Evolutionary conservation across 2,888 invertebrate species (phyloP), one percentile per base, ranked within the genome.

Genomic region (Macrosiphum euphorbiae): DNA sequence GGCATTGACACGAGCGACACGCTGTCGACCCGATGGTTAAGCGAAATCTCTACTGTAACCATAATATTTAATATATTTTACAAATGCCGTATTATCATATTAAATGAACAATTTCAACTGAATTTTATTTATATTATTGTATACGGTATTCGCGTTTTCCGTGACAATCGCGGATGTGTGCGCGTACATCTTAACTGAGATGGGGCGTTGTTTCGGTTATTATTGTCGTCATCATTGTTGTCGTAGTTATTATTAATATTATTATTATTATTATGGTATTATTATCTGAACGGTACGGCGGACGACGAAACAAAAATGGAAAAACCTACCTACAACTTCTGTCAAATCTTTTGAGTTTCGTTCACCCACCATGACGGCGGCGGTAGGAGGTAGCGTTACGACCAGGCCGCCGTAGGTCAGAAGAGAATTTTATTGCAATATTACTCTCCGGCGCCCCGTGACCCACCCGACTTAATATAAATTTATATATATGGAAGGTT

Each of bases 381-480:
- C n/a, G n/a, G 20, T 55, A 24, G 55, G 24, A 24, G 55, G 61
- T 26, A 11, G 10, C 28, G 24, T 52, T 35, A 50, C 50, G 28
- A n/a, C 44, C 44, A 8, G 8, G 47, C 84, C 41, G 28, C 35
- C 91, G 58, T 50, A 20, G 92, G 92, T 47, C 91, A 61, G 26
- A 91, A 52, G 35, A 90, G 24, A 78, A 52, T 91, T 84, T 84
- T 84, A 84, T 84, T 84, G 35, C 78, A 10, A n/a, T 92, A 47
- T 87, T 44, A 41, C 52, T 84, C 90, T 47, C n/a, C 7, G 16
- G 10, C 13, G 0, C 44, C 91, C 41, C 35, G 26, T 1, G 10
- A 50, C 52, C 52, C 35, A 4, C 88, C 16, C 0, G n/a, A 35
- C 52, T 55, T 55, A 86, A 28, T 47, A 52, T 50, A 78, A 28